phyloP scores from a whole-genome alignment of 2,797 vertebrate species.

The Bradypodion pumilum region DNA sequence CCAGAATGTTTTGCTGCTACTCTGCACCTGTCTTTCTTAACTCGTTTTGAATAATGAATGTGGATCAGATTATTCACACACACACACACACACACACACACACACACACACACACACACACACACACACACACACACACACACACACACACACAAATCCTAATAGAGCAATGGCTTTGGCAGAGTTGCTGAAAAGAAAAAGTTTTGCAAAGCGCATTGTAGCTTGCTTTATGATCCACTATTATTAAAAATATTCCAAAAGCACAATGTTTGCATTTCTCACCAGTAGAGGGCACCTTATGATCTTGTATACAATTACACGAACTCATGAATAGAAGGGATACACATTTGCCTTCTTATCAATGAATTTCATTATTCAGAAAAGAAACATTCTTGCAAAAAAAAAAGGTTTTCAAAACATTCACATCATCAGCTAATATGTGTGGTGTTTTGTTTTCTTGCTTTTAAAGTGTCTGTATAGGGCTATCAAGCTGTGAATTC shows the following conservation, averaged over 20 bases:
- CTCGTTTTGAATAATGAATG: too few species aligned
- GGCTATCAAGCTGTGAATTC: background rate
- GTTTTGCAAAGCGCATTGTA: background rate
- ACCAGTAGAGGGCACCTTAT: constrained; percentile 75
- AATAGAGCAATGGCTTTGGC: background rate
- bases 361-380: background rate
- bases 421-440: background rate
- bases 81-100: too few species aligned
- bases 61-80: too few species aligned
- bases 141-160: too few species aligned
- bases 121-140: too few species aligned
- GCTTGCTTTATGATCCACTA: background rate
- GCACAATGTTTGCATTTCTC: background rate
- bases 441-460: too few species aligned
- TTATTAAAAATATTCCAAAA: rapidly evolving
- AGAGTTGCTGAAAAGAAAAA: background rate
- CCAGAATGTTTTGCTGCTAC: too few species aligned
- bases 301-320: constrained; percentile 39
- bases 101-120: too few species aligned
- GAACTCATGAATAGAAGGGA: rapidly evolving
- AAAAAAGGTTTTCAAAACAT: too few species aligned
- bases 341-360: background rate
- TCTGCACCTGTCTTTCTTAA: too few species aligned
- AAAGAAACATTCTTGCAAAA: background rate
- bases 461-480: background rate